Conservation (phyloP, 2,113 vertebrate genomes). For the Apaloderma vittatum region DNA sequence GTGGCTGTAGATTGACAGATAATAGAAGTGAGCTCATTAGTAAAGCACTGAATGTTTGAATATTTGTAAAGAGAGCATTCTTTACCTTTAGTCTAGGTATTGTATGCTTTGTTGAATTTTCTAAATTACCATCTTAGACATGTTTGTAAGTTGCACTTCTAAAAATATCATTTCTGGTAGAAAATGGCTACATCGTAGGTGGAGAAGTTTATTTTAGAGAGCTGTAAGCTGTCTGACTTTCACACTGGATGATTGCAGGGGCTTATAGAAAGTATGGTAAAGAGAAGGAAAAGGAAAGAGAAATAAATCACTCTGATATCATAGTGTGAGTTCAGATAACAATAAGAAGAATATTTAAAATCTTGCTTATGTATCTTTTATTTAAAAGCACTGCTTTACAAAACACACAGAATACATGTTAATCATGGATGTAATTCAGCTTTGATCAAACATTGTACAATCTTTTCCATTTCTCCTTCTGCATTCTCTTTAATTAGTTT, state of each 20-base stretch:
- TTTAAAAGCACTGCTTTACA: not conserved
- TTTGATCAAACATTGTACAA: not conserved
- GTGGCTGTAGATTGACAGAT: conserved; percentile 49
- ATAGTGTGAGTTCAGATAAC: not conserved
- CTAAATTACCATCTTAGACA: not conserved
- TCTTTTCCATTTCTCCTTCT: not conserved
- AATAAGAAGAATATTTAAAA: not conserved
- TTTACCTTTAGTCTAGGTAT: not conserved
- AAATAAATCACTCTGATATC: not conserved
- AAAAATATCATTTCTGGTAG: not conserved
- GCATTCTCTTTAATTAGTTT: not conserved
- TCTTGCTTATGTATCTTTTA: not conserved
- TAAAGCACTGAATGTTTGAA: conserved; percentile 14
- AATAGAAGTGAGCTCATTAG: conserved; percentile 67
- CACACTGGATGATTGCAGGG: not conserved
- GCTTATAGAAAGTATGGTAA: not conserved
- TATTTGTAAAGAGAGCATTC: conserved; percentile 37
- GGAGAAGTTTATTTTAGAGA: not conserved
- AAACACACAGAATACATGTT: not conserved
- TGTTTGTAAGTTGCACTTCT: not conserved
- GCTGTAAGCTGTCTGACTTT: not conserved
- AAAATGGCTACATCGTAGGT: not conserved
- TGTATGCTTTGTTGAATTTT: not conserved
- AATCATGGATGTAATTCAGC: not conserved
- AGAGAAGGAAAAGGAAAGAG: not conserved